Base-by-base conservation (phyloP, 2,888 invertebrate genomes). In the Drosophila seclusa region DNA sequence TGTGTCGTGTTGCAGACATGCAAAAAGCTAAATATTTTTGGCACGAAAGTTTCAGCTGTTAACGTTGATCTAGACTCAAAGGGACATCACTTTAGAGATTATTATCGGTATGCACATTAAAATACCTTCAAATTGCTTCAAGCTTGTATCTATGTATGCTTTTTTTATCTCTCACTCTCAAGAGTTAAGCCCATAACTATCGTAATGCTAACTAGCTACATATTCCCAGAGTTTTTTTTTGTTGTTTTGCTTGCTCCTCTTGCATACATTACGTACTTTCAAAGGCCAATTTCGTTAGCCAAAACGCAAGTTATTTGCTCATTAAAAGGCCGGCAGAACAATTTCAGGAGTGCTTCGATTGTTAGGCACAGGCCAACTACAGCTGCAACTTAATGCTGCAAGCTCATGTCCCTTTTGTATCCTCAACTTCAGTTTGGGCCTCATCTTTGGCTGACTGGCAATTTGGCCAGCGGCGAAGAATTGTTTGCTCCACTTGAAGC, bases 301-400 rank as follows among this genome's bases (percentile, higher is more conserved):
- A 34, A 79, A 81, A 80, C 59, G 68, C 82, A 71, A 82, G 72
- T 73, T 83, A 78, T 86, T 72, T 73, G 87, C 87, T 86, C 87
- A 88, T 84, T 84, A 80, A 86, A 86, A 45, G 74, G 68, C 68
- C 54, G 64, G 65, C 34, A 32, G 59, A 76, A 55, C 73, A 78
- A 77, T 69, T 82, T 72, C 60, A 62, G 69, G 4, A 57, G 73
- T 58, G 63, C 60, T 53, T 55, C 81, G 70, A 80, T 76, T 82
- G 85, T 73, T 55, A 71, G 76, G 64, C 73, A 66, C 67, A 73
- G 76, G 63, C 65, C 68, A 68, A 67, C 38, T 53, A 27, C 63
- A 53, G 31, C 31, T 59, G 18, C 27, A 52, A 52, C 61, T 50
- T 32, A 27, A 45, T 16, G 32, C 34, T 11, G 55, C 36, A 52